Evolutionary conservation across 2,113 vertebrate genomes (phyloP), one percentile per base, ranked within the genome.

Genomic region (Hemicordylus capensis): DNA sequence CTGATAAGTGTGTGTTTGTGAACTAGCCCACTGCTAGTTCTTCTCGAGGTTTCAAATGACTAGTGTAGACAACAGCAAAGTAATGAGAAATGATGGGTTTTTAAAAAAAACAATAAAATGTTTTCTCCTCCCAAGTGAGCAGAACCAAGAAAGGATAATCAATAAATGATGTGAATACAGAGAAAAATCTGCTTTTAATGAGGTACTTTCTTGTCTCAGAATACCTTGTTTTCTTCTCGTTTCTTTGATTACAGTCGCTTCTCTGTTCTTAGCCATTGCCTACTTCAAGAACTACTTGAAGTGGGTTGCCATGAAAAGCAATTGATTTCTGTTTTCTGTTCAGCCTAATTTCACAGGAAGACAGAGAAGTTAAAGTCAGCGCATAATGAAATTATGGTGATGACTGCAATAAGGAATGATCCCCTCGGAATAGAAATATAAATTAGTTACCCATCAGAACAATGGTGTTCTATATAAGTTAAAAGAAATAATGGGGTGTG

Each of bases 111-210:
- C 64, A 64, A 73, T 39, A 69, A 69, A 75, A 56, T 67, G 28
- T 46, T 85, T 85, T 61, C 64, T 78, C 51, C 39, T 61, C 76
- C 83, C 64, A 70, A 79, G 75, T 39, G 76, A 85, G 66, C 54
- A 70, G 39, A 85, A 59, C 6, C 24, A 46, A 79, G 76, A 34
- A 48, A 85, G 64, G 64, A 70, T 79, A 61, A 85, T 85, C 83
- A 85, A 85, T 85, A 78, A 85, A 72, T 72, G 64, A 79, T 85
- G 83, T 31, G 83, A 85, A 72, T 67, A 79, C 39, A 39, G 54
- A 59, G 83, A 85, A 59, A 85, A 85, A 85, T 85, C 83, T 85
- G 76, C 46, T 59, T 82, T 82, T 85, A 85, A 85, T 85, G 76
- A 85, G 76, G 76, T 46, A 72, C 83, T 85, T 85, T 79, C 75